Evolutionary conservation across 2,113 vertebrate species (phyloP).

Genomic region (Cephalopterus ornatus): DNA sequence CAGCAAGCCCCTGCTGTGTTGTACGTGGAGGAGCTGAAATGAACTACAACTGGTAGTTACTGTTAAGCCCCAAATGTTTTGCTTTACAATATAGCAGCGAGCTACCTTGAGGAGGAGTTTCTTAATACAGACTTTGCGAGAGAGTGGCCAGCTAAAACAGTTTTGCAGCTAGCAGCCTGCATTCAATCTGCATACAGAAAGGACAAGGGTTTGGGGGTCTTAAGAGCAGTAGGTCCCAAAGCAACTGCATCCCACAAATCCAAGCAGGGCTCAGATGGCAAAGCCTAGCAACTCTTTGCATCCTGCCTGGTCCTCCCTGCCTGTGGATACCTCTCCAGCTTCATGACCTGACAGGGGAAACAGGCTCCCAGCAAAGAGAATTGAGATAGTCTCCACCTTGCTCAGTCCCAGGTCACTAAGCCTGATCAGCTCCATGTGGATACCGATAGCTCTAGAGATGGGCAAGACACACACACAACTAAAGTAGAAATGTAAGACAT

Average conservation of each 20-base stretch:
- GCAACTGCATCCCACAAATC: background rate
- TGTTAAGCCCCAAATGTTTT: background rate
- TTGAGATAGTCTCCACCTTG: fast-evolving
- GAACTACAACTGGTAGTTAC: background rate
- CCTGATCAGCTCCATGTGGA: background rate
- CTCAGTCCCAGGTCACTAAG: background rate
- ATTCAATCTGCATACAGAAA: background rate
- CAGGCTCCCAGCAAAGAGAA: background rate
- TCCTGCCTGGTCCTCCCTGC: background rate
- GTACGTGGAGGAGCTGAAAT: background rate
- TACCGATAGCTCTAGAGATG: background rate
- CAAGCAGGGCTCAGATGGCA: background rate
- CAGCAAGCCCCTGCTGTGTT: background rate
- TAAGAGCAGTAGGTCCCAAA: background rate
- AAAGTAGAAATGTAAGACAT: background rate
- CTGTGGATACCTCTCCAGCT: background rate
- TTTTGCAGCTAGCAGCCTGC: background rate
- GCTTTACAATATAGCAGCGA: background rate
- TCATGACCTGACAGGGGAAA: background rate
- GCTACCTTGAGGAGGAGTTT: background rate
- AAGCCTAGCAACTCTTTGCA: background rate
- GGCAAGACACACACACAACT: background rate
- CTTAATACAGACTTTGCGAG: background rate
- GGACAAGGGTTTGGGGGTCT: background rate
- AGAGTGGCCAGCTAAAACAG: background rate